These are phyloP conservation scores for Crossoptilon crossoptilon DNA, from an alignment of 2,797 vertebrate species.

Conservation along the genomic window DNA sequence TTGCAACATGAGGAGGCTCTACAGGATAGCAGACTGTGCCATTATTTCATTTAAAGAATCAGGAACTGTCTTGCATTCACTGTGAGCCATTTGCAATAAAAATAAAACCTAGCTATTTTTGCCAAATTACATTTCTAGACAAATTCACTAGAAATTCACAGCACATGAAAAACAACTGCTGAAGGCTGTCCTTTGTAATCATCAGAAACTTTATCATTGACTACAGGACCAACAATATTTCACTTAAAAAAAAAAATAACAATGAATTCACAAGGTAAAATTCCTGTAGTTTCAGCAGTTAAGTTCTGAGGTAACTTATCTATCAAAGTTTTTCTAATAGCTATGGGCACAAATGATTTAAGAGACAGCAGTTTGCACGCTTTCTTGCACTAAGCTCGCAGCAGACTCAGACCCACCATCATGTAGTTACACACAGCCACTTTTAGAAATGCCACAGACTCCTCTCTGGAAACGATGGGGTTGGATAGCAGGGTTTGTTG, in stretches of 20 bases:
- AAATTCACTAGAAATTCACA: neutral
- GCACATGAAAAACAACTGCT: neutral
- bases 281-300: neutral
- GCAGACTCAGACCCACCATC: neutral
- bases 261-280: neutral
- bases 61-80: slow-evolving; percentile 10
- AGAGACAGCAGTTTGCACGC: neutral
- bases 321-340: neutral
- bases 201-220: neutral
- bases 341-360: neutral
- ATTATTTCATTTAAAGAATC: slow-evolving; percentile 20
- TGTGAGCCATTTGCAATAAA: neutral
- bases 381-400: neutral
- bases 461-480: neutral
- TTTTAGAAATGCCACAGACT: neutral
- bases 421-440: neutral
- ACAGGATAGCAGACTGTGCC: slow-evolving; percentile 20
- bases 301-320: neutral
- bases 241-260: neutral
- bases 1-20: slow-evolving; percentile 36
- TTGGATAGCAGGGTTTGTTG: neutral
- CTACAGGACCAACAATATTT: neutral
- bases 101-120: neutral
- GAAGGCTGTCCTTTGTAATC: neutral
- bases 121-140: neutral